Conservation (phyloP, 2,113 vertebrate species). For the Colinus virginianus region DNA sequence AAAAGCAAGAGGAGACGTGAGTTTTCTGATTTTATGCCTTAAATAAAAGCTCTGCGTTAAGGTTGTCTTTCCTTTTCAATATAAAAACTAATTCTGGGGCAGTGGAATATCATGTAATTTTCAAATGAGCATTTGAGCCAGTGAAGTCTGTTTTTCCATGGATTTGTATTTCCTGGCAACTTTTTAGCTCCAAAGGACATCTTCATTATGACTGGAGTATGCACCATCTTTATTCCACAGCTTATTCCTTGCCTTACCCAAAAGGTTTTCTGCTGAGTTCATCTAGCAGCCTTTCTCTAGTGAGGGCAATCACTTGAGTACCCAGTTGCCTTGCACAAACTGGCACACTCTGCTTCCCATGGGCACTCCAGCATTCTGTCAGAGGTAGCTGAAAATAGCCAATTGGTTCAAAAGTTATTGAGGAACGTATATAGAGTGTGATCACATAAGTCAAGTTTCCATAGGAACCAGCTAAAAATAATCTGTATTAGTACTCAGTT, state of each 20-base stretch:
- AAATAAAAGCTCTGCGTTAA: neutral
- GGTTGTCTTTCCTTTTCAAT: neutral
- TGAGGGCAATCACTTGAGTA: neutral
- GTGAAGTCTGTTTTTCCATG: neutral
- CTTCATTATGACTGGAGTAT: rapidly evolving
- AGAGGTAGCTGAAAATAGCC: conserved; percentile 6
- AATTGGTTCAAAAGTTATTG: neutral
- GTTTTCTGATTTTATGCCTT: neutral
- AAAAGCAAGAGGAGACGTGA: neutral
- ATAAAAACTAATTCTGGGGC: neutral
- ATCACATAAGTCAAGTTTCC: conserved; percentile 10
- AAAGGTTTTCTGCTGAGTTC: neutral
- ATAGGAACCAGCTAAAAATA: conserved; percentile 49
- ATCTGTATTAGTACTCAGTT: neutral
- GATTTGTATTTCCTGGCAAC: neutral
- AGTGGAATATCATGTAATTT: neutral
- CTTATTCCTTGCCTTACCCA: neutral
- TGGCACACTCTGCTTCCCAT: neutral
- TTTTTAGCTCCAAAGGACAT: neutral
- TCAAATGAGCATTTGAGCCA: neutral
- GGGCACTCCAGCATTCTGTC: neutral
- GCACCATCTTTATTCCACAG: neutral
- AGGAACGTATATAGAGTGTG: neutral
- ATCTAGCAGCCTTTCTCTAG: neutral
- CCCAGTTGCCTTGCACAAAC: neutral